Conservation (phyloP, 2,888 invertebrate species). For the Drosophila parthenogenetica region DNA sequence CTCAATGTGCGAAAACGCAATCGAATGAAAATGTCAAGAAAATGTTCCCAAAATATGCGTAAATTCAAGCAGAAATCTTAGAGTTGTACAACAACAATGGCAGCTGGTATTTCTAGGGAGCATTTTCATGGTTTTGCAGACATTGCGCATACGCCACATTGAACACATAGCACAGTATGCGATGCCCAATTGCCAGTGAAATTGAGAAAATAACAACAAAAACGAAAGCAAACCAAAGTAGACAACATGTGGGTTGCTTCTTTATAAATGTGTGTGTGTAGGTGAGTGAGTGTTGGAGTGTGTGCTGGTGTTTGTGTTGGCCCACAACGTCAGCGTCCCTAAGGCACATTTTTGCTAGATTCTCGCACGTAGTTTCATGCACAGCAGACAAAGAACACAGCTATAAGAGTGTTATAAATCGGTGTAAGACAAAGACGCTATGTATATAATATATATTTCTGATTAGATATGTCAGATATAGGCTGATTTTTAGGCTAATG, state of each 20-base stretch:
- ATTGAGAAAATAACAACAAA: conserved; percentile 42
- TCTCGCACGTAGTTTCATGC: not conserved
- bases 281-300: too few relatives aligned
- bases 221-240: not conserved
- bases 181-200: conserved; percentile 65
- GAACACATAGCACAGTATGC: conserved; percentile 47
- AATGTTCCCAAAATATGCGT: conserved; percentile 35
- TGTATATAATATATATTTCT: too few relatives aligned
- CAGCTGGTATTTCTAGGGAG: conserved; percentile 24
- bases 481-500: too few relatives aligned
- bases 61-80: conserved; percentile 24
- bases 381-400: not conserved
- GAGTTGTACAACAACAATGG: conserved; percentile 4
- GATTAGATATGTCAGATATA: too few relatives aligned
- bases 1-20: conserved; percentile 35
- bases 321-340: conserved; percentile 38
- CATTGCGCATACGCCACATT: conserved; percentile 75
- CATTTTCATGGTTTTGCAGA: conserved; percentile 44
- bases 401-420: not conserved
- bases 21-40: conserved; percentile 64
- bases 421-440: not conserved
- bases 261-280: not conserved
- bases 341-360: conserved; percentile 33
- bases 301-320: conserved; percentile 3
- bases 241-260: conserved; percentile 22